phyloP scores from a whole-genome alignment of 1,140 invertebrate genomes.

The Drosophila erecta region DNA sequence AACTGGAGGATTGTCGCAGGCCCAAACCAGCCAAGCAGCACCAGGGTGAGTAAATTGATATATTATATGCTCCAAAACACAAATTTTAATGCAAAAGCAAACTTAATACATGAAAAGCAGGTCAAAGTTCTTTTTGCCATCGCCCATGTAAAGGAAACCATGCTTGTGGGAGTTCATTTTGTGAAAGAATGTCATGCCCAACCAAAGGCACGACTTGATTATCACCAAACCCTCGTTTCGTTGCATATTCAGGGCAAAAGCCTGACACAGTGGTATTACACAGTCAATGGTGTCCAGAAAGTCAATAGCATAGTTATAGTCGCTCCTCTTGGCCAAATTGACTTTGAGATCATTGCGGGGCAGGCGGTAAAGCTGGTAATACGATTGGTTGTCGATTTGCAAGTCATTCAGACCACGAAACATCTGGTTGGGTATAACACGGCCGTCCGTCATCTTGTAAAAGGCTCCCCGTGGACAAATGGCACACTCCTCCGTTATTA shows the following conservation, averaged over 20 bases:
- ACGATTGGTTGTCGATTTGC: conserved; percentile 88
- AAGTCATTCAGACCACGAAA: conserved; percentile 87
- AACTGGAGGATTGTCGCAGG: conserved; percentile 46
- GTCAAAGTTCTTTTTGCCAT: conserved; percentile 90
- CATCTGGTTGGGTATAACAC: conserved; percentile 88
- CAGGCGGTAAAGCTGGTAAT: conserved; percentile 88
- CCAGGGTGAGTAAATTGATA: conserved; percentile 49
- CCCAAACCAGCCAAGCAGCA: conserved; percentile 30
- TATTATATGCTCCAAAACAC: background rate
- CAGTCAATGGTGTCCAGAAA: conserved; percentile 90
- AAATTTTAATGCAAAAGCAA: conserved; percentile 25
- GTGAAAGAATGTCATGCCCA: conserved; percentile 90
- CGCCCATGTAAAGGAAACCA: conserved; percentile 90
- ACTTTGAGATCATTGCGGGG: conserved; percentile 89
- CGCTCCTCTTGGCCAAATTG: conserved; percentile 88
- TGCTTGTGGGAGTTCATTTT: conserved; percentile 88
- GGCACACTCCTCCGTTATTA: conserved; percentile 89
- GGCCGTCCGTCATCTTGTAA: conserved; percentile 88
- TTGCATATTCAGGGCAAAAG: conserved; percentile 85
- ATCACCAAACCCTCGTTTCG: conserved; percentile 86
- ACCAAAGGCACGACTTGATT: conserved; percentile 90
- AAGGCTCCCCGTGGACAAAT: conserved; percentile 90
- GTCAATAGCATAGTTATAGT: conserved; percentile 92
- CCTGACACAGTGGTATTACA: conserved; percentile 64
- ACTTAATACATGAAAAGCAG: conserved; percentile 88